Conservation (phyloP, 2,888 invertebrate genomes). For the Andrena minutula region DNA sequence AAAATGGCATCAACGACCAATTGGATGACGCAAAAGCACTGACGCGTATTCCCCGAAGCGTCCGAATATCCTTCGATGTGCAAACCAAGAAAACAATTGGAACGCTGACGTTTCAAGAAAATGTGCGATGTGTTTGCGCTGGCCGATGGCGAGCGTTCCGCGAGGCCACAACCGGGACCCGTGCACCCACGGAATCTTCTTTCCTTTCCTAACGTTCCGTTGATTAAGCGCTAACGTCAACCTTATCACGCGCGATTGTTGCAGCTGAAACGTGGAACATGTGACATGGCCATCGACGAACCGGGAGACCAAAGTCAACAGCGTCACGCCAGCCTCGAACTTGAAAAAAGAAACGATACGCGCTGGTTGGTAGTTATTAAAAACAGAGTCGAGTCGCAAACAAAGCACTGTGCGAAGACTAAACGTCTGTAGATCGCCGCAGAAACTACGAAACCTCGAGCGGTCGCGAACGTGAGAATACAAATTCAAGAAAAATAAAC, state of each 20-base stretch:
- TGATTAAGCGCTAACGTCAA: neutral
- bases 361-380: neutral
- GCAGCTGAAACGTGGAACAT: neutral
- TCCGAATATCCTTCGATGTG: conserved; percentile 17
- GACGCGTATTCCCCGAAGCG: conserved; percentile 8
- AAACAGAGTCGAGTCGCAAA: neutral
- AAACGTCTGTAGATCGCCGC: neutral
- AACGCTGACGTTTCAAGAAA: conserved; percentile 11
- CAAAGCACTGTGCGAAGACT: neutral
- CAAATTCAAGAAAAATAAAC: conserved; percentile 13
- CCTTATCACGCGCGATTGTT: neutral
- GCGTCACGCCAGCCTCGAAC: neutral
- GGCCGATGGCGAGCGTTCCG: neutral
- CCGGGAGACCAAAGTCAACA: neutral
- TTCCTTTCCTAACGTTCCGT: neutral
- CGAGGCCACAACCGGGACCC: neutral
- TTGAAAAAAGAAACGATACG: neutral
- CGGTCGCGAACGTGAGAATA: neutral
- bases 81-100: conserved; percentile 4
- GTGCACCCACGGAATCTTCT: neutral
- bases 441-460: neutral
- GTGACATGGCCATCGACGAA: neutral
- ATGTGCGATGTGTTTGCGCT: neutral
- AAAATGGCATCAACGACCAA: conserved; percentile 8
- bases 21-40: conserved; percentile 11